phyloP scores from a whole-genome alignment of 1,140 invertebrate species.

The Leptonema lineaticorne region DNA sequence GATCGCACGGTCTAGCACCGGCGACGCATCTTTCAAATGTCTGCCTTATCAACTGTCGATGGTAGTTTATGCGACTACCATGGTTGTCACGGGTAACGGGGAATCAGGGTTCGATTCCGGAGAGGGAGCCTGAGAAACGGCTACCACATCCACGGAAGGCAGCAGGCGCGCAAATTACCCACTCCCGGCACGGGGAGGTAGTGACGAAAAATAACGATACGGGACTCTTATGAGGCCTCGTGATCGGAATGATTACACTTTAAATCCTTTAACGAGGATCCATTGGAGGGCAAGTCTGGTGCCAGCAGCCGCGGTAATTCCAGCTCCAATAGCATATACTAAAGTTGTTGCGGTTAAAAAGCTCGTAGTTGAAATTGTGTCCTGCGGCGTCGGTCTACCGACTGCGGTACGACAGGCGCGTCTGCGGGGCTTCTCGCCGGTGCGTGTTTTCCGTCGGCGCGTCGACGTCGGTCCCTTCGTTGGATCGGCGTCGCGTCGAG shows the following conservation, averaged over 20 bases:
- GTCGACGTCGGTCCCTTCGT: no score
- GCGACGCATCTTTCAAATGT: slow-evolving; percentile 83
- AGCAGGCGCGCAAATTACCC: slow-evolving; percentile 88
- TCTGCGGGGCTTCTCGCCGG: no score
- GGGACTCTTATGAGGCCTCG: slow-evolving; percentile 72
- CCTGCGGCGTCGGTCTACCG: slow-evolving; percentile 58
- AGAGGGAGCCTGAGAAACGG: slow-evolving; percentile 87
- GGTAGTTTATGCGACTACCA: slow-evolving; percentile 76
- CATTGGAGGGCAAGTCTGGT: slow-evolving; percentile 91
- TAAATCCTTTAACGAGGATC: slow-evolving; percentile 87
- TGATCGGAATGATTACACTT: slow-evolving; percentile 88
- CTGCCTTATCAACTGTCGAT: slow-evolving; percentile 86
- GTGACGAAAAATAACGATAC: slow-evolving; percentile 89
- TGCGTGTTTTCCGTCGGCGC: no score
- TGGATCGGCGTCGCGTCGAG: no score
- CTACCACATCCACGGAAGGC: slow-evolving; percentile 90
- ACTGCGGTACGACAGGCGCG: slow-evolving; percentile 55
- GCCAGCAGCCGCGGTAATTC: slow-evolving; percentile 89
- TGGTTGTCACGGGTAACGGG: slow-evolving; percentile 78
- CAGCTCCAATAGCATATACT: slow-evolving; percentile 89
- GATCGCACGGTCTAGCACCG: slow-evolving; percentile 72
- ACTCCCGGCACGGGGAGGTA: slow-evolving; percentile 76
- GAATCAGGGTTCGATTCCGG: slow-evolving; percentile 68
- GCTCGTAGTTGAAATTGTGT: slow-evolving; percentile 72
- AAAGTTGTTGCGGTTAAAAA: slow-evolving; percentile 82